These are phyloP conservation scores for Cetoscarus ocellatus DNA, from an alignment of 2,797 vertebrate genomes.

Conservation along the genomic window DNA sequence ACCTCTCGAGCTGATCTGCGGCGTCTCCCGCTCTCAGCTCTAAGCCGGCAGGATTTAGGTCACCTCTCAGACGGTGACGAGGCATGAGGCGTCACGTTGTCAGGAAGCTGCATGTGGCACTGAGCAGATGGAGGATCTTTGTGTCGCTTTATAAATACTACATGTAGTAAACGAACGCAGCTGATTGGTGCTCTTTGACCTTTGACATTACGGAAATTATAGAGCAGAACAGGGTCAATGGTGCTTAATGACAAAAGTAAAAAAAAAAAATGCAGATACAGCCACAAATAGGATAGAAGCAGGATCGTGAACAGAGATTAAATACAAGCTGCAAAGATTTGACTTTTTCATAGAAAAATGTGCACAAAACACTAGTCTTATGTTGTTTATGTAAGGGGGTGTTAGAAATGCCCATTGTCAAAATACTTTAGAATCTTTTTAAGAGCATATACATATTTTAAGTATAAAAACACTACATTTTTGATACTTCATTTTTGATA, in stretches of 20 bases:
- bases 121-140: constrained; percentile 38
- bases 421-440: too few relatives aligned
- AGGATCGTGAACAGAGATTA: neutral
- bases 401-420: too few relatives aligned
- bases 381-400: too few relatives aligned
- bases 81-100: constrained; percentile 18
- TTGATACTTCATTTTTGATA: too few relatives aligned
- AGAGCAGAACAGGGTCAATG: neutral
- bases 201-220: neutral
- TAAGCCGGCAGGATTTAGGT: constrained; percentile 67
- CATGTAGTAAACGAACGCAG: constrained; percentile 10
- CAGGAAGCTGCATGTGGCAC: constrained; percentile 21
- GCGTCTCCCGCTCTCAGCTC: neutral
- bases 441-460: too few relatives aligned
- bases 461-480: too few relatives aligned
- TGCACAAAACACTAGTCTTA: too few relatives aligned
- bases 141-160: neutral
- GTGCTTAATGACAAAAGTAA: neutral
- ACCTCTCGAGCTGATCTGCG: constrained; percentile 3
- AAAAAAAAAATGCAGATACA: neutral
- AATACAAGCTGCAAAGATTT: neutral
- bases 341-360: too few relatives aligned
- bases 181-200: constrained; percentile 8
- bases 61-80: constrained; percentile 47
- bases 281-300: neutral